Evolutionary conservation across 2,113 vertebrate genomes (phyloP).

Genomic region (Anthoscopus minutus): DNA sequence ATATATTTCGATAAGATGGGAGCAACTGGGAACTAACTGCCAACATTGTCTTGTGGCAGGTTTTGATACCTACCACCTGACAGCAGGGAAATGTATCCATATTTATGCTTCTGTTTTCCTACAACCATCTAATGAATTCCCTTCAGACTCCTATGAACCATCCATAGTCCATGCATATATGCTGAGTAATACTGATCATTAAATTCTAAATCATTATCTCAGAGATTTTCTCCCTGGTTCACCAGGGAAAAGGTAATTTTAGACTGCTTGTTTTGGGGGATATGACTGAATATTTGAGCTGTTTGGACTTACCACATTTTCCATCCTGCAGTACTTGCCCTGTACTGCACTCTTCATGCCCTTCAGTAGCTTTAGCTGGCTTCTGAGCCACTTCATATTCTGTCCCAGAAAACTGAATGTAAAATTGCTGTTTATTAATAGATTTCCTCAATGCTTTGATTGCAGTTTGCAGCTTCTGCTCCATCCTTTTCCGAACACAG

Average conservation of each 20-base stretch:
- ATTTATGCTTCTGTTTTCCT: background rate
- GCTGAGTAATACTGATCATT: background rate
- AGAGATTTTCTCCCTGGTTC: background rate
- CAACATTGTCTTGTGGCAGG: background rate
- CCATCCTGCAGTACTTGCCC: constrained; percentile 84
- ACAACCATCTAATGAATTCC: background rate
- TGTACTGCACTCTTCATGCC: constrained; percentile 76
- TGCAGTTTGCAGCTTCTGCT: constrained; percentile 87
- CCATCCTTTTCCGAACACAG: constrained; percentile 83
- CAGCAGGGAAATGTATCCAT: background rate
- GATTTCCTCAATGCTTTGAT: constrained; percentile 91
- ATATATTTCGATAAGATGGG: background rate
- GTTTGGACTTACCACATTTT: constrained; percentile 81
- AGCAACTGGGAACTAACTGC: background rate
- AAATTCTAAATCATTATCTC: background rate
- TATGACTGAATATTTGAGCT: background rate
- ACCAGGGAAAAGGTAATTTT: background rate
- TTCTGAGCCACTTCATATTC: constrained; percentile 92
- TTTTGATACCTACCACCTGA: background rate
- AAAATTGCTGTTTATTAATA: constrained; percentile 93
- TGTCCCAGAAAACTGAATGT: constrained; percentile 88
- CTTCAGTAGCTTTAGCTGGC: constrained; percentile 74
- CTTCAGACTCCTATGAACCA: background rate
- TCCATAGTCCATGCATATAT: background rate
- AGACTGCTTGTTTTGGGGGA: background rate